Percentiles rank a stretch among this genome's conserved stretches.
phyloP scores from a whole-genome alignment of 37 sponge, comb jelly and placozoan genomes.

The Tethya wilhelma region DNA sequence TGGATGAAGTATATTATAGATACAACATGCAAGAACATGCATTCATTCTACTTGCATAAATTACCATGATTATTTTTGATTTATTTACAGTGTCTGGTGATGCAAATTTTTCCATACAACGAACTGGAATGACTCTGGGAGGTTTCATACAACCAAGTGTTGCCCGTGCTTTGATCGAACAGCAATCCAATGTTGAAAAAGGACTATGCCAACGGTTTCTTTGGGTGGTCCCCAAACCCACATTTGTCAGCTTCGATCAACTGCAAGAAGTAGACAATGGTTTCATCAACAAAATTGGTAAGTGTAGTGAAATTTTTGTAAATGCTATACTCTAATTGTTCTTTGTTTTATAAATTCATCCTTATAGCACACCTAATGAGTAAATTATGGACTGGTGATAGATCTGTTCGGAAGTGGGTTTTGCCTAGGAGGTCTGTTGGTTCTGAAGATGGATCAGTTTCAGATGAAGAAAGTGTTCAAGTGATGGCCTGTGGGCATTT shows the following conservation, averaged over 20 bases:
- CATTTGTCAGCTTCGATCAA: background rate
- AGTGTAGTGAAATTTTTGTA: background rate
- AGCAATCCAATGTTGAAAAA: constrained; percentile 30
- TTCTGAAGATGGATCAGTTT: too few species aligned
- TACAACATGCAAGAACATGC: too few species aligned
- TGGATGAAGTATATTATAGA: background rate
- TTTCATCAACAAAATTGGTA: constrained; percentile 16
- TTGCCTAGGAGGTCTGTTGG: constrained; percentile 15
- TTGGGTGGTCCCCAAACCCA: constrained; percentile 52
- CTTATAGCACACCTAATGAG: constrained; percentile 6
- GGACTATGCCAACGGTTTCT: constrained; percentile 48
- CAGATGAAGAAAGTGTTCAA: background rate
- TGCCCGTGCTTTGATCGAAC: constrained; percentile 34
- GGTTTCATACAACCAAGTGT: constrained; percentile 40
- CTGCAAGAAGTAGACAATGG: constrained; percentile 18
- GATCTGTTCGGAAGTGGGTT: constrained; percentile 5
- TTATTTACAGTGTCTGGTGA: constrained; percentile 28
- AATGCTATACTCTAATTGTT: background rate
- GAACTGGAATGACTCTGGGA: constrained; percentile 29
- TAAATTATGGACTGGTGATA: constrained; percentile 1
- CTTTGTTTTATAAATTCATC: background rate
- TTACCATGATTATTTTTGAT: background rate
- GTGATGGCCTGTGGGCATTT: constrained; percentile 18
- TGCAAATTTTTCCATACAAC: constrained; percentile 47
- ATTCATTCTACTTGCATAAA: too few species aligned